Evolutionary conservation across 2,113 vertebrate genomes (phyloP).

Genomic region (Myrmecobius fasciatus): DNA sequence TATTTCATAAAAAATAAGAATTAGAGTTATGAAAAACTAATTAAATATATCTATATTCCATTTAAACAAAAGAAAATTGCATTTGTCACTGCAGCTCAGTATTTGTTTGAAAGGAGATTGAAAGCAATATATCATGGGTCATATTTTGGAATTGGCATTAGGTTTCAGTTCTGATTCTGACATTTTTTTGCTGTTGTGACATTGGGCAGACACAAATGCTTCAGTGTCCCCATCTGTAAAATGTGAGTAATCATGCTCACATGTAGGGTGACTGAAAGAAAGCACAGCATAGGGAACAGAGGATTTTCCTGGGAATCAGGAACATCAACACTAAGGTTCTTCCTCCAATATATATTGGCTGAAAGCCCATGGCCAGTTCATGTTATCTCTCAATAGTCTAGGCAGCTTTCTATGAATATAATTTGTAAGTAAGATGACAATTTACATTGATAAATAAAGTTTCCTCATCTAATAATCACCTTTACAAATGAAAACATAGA

Average conservation of each 20-base stretch:
- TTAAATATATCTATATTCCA: neutral
- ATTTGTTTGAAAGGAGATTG: neutral
- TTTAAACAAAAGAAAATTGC: neutral
- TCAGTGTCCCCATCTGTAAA: neutral
- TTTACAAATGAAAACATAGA: neutral
- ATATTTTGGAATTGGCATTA: neutral
- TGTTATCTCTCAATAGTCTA: neutral
- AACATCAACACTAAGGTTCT: neutral
- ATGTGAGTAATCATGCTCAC: neutral
- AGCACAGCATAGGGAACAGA: neutral
- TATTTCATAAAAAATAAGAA: neutral
- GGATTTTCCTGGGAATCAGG: neutral
- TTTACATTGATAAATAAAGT: neutral
- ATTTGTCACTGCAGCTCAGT: neutral
- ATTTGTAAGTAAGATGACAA: neutral
- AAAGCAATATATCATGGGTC: neutral
- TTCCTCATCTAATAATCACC: neutral
- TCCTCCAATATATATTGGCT: neutral
- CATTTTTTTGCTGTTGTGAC: neutral
- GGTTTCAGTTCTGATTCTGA: neutral
- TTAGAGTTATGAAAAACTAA: conserved; percentile 17
- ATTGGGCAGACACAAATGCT: neutral
- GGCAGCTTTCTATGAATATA: neutral
- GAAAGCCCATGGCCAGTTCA: neutral
- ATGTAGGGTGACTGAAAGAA: neutral